Base-by-base conservation (phyloP, 2,888 invertebrate species). In the Cecidostiba fungosa region DNA sequence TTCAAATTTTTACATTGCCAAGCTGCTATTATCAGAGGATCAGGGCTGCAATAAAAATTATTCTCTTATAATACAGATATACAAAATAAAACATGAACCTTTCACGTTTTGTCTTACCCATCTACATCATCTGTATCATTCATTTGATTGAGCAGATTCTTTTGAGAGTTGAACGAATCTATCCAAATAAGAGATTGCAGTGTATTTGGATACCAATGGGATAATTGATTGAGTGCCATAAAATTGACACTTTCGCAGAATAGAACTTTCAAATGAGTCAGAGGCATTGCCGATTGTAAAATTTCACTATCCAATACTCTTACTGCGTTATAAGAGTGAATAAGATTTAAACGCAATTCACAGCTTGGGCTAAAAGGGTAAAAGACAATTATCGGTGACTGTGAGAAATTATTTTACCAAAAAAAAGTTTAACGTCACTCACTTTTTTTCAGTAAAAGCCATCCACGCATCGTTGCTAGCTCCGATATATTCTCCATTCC, bases 241-340 rank as follows among this genome's bases (percentile, higher is more conserved):
- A 94, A 91, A 90, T 95, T 96, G 78, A 96, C 93, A 81, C 89
- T 89, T 92, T 96, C 96, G 92, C 97, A 97, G 93, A 97, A 97
- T 89, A 97, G 95, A 82, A 96, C 96, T 90, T 96, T 95, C 78
- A 97, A 94, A 92, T 96, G 96, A 32, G 96, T 95, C 32, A 97
- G 94, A 26, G 97, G 97, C 96, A 97, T 96, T 84, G 95, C 94
- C 72, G 95, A 95, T 88, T 95, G 95, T 78, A 97, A 93, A 88
- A 97, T 96, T 87, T 95, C 94, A 73, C 94, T 92, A 85, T 96
- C 95, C 88, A 97, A 93, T 86, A 94, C 94, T 88, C 94, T 94
- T 26, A 96, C 95, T 77, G 96, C 96, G 89, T 95, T 95, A 88
- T 95, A 95, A 47, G 96, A 96, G 92, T 97, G 96, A 87, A 97